A percentile compares a stretch with the other conserved stretches of the same genome.
Conservation (phyloP, 53 echinoderm and acorn worm species). For the Crossaster papposus region DNA sequence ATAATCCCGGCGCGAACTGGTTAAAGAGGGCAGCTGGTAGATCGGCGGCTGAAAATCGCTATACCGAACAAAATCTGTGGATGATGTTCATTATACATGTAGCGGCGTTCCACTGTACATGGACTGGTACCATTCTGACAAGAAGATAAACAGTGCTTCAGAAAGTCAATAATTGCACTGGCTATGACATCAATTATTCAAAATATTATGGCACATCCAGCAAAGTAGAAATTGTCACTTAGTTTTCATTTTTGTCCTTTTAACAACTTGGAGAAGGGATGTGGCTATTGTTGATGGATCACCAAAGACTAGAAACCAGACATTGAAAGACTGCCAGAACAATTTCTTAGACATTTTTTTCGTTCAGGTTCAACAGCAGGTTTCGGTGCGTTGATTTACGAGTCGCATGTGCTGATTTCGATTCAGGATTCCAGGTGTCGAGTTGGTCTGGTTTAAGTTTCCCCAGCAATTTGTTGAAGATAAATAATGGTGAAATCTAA, state of each 20-base stretch:
- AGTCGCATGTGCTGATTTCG: background rate
- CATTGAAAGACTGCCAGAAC: background rate
- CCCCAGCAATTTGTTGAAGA: slow-evolving; percentile 5
- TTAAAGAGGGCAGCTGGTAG: no score
- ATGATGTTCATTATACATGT: no score
- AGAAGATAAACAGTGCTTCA: background rate
- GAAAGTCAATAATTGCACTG: slow-evolving; percentile 25
- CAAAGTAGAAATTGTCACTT: background rate
- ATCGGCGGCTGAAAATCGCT: no score
- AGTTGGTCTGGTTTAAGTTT: background rate
- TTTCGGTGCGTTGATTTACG: slow-evolving; percentile 22
- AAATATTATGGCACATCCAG: slow-evolving; percentile 12
- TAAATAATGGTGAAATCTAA: slow-evolving; percentile 8
- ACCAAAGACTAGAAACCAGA: slow-evolving; percentile 20
- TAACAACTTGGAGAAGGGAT: slow-evolving; percentile 8
- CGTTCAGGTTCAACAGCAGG: background rate
- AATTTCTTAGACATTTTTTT: background rate
- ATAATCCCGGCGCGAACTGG: no score
- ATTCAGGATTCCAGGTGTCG: slow-evolving; percentile 28
- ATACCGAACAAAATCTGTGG: no score
- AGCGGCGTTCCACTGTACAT: no score
- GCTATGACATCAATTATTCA: slow-evolving; percentile 43
- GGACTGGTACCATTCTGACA: background rate
- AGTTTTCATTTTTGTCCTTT: background rate
- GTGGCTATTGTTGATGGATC: slow-evolving; percentile 19